Evolutionary conservation across 2,888 invertebrate species (phyloP).

Genomic region (Lamellibrachia satsuma): DNA sequence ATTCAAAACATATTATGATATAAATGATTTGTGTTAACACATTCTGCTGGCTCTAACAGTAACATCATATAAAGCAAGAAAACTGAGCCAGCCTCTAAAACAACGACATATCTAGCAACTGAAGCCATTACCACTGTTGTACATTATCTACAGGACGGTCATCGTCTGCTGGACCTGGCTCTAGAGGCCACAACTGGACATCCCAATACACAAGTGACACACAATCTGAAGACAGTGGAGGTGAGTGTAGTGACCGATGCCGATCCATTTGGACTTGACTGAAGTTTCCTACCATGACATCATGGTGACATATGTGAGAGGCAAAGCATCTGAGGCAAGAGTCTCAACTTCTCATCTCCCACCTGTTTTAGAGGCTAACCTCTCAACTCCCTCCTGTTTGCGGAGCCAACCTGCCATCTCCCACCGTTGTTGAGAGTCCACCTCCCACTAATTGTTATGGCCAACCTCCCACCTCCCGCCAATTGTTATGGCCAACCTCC

Average conservation of each 20-base stretch:
- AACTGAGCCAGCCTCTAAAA: neutral
- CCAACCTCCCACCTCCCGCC: too few species aligned
- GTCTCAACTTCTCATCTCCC: too few species aligned
- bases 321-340: too few species aligned
- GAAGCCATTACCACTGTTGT: neutral
- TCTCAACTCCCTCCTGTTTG: too few species aligned
- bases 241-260: neutral
- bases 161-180: neutral
- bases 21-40: neutral
- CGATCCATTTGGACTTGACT: too few species aligned
- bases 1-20: neutral
- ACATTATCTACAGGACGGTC: neutral
- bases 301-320: too few species aligned
- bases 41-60: neutral
- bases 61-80: neutral
- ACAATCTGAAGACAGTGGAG: neutral
- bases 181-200: conserved; percentile 1
- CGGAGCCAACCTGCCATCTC: too few species aligned
- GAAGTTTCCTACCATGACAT: too few species aligned
- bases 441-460: too few species aligned
- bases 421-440: too few species aligned
- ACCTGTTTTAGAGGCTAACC: too few species aligned
- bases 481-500: too few species aligned
- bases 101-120: neutral
- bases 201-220: neutral